Percentiles rank a stretch among this genome's conserved stretches.
Conservation (phyloP, 2,888 invertebrate genomes). For the Belgica antarctica region DNA sequence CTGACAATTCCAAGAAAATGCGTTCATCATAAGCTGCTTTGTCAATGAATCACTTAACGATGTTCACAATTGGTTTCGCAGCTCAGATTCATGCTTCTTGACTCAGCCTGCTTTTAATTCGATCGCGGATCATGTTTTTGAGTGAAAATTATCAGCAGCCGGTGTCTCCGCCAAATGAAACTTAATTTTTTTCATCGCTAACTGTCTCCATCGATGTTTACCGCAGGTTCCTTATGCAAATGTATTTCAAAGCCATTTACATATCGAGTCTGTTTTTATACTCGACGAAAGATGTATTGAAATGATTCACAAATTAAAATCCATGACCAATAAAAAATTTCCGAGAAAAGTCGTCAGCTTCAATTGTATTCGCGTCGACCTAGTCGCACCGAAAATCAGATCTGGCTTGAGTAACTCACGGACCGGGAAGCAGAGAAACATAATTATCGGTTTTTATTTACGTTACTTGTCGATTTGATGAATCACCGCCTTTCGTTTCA, state of each 20-base stretch:
- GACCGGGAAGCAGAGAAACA: not conserved
- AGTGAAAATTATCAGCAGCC: no score
- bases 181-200: not conserved
- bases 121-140: no score
- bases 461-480: no score
- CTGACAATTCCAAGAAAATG: slow-evolving; percentile 39
- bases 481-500: not conserved
- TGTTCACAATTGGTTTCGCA: no score
- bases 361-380: not conserved
- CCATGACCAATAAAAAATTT: not conserved
- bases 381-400: not conserved
- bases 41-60: no score
- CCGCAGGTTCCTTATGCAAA: not conserved
- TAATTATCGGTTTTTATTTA: not conserved
- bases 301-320: not conserved
- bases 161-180: not conserved
- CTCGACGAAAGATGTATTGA: not conserved
- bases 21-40: slow-evolving; percentile 35
- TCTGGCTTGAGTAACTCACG: not conserved
- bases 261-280: not conserved
- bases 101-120: no score
- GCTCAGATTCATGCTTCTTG: no score
- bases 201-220: not conserved
- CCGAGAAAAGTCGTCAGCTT: not conserved
- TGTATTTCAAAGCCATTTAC: not conserved